Evolutionary conservation across 2,797 vertebrate species (phyloP), one percentile per base, ranked within the genome.

Genomic region (Oreonectes daqikongensis): DNA sequence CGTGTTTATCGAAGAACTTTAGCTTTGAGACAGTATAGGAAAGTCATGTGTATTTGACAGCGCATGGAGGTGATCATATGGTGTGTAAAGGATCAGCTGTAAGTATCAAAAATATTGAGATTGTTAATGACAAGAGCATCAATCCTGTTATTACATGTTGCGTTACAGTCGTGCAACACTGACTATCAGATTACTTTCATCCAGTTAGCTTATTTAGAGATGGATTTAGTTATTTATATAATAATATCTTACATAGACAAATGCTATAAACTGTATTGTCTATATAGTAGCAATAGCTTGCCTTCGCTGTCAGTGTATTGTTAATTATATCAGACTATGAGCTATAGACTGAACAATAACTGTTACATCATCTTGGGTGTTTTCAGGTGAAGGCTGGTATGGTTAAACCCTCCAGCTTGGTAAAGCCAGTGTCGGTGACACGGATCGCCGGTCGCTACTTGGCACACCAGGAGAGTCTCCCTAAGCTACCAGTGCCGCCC

Each of bases 391-490:
- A 90, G 87, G 80, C 83, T 64, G 87, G 88, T 67, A 86, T 89
- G 87, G 77, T 44, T n/a, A 95, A 92, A 87, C 88, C 94, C 0
- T 81, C 88, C 0, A 85, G 93, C 87, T 83, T 97, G 85, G 93
- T 97, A 87, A 96, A 93, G 87, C 95, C 95, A 0, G 89, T 95
- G 0, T 91, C 94, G 1, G 75, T 90, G 5, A 88, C 85, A 1
- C 94, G 92, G 77, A 84, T 94, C 3, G 59, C 87, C 0, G 91
- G 97, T 15, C 91, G 97, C 55, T 95, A 97, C 86, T 87, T 94
- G 38, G 91, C 91, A 9, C 97, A 99, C 83, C 97, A 99, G 87
- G 91, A 92, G 22, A 91, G 94, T 0, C 80, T 99, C 72, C 96
- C 96, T 0, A 46, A 61, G 0, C 92, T 98, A 42, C 97, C 97